Conservation (phyloP, 1,140 invertebrate genomes). For the Brachionus manjavacas region DNA sequence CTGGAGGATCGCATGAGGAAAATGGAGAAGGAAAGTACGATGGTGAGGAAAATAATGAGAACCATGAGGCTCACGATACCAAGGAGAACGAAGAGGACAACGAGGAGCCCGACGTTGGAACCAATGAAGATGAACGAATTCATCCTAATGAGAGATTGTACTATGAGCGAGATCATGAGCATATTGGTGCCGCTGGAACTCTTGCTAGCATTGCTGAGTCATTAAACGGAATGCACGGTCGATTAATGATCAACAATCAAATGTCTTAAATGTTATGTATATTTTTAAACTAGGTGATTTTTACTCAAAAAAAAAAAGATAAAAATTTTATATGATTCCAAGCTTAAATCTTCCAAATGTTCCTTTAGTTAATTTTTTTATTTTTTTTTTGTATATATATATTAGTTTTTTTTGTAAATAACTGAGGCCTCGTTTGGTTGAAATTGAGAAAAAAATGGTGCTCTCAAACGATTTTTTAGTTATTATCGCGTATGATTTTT, state of each 20-base stretch:
- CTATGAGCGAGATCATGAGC: slow-evolving; percentile 33
- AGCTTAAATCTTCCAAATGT: slow-evolving; percentile 11
- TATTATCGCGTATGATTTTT: background rate
- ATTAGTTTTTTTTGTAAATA: background rate
- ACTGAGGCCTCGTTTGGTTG: background rate
- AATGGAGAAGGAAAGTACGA: background rate
- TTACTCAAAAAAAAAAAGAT: background rate
- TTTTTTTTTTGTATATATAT: background rate
- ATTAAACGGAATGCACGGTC: background rate
- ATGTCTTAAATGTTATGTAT: background rate
- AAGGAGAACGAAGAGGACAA: slow-evolving; percentile 25
- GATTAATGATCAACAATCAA: slow-evolving; percentile 23
- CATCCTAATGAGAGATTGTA: background rate
- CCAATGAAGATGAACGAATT: slow-evolving; percentile 24
- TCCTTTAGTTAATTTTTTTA: background rate
- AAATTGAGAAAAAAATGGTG: background rate
- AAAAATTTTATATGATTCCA: background rate
- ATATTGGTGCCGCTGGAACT: slow-evolving; percentile 30
- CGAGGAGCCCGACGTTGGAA: slow-evolving; percentile 28
- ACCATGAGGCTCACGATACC: background rate
- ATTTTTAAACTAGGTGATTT: background rate
- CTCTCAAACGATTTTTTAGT: background rate
- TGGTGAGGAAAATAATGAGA: background rate
- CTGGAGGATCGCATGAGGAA: background rate
- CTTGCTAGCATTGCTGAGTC: slow-evolving; percentile 38